Percentiles rank a stretch among this genome's conserved stretches.
phyloP scores from a whole-genome alignment of 2,797 vertebrate species.

The Sciurus carolinensis region DNA sequence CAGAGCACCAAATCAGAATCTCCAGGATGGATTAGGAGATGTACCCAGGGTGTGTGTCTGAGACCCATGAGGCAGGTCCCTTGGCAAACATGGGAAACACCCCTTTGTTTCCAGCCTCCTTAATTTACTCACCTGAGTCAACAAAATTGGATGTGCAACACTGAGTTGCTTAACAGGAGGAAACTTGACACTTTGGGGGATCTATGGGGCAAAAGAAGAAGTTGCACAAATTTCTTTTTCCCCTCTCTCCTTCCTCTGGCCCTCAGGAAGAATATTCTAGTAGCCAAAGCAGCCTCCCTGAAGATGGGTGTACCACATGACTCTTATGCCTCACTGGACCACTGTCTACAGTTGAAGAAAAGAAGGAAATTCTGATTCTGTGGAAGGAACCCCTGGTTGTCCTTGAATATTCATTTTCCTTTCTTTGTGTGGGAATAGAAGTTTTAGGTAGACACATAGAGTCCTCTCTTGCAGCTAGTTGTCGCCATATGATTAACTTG shows the following conservation, averaged over 20 bases:
- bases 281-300: background rate
- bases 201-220: background rate
- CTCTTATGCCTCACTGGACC: too few species aligned
- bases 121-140: background rate
- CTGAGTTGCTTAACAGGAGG: background rate
- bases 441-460: slow-evolving; percentile 21
- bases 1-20: background rate
- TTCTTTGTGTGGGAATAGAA: background rate
- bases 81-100: background rate
- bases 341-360: background rate
- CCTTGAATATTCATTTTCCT: background rate
- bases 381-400: background rate
- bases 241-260: background rate
- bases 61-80: background rate
- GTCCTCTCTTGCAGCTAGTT: slow-evolving; percentile 15
- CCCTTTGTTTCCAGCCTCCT: background rate
- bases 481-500: background rate
- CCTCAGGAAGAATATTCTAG: background rate
- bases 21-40: background rate
- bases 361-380: background rate
- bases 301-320: background rate
- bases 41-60: too few species aligned
- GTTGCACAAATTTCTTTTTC: background rate
- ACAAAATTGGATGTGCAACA: background rate
- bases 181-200: background rate